Conservation (phyloP, 2,797 vertebrate species). For the Thaleichthys pacificus region DNA sequence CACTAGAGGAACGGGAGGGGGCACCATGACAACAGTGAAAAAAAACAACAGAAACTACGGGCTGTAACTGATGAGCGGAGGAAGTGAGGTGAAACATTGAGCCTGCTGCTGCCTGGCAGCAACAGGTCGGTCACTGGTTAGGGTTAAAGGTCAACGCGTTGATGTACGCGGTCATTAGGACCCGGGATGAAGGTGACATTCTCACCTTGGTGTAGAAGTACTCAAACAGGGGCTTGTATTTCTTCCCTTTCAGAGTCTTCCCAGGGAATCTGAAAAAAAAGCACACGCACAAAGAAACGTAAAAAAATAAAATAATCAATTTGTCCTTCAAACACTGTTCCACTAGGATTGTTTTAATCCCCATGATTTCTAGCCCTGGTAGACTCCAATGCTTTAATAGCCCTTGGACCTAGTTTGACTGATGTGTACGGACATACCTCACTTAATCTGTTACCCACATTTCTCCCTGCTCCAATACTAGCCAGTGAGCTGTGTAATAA, state of each 20-base stretch:
- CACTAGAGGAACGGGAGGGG: slow-evolving; percentile 25
- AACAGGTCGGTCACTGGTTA: background rate
- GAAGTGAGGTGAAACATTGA: background rate
- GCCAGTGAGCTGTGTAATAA: slow-evolving; percentile 8
- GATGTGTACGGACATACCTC: slow-evolving; percentile 13
- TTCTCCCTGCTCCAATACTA: background rate
- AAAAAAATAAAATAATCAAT: background rate
- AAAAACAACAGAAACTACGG: too few relatives aligned
- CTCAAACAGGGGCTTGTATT: slow-evolving; percentile 90
- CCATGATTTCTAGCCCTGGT: background rate
- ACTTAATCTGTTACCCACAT: slow-evolving; percentile 11
- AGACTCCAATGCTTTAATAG: background rate
- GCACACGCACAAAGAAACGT: slow-evolving; percentile 12
- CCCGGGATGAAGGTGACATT: background rate
- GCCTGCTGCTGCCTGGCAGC: background rate
- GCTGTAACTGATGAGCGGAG: background rate
- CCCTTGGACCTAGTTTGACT: background rate
- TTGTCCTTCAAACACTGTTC: background rate
- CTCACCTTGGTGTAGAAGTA: slow-evolving; percentile 90
- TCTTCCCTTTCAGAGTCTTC: slow-evolving; percentile 87
- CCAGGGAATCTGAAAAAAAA: slow-evolving; percentile 87
- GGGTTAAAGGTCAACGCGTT: background rate
- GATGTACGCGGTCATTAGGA: background rate
- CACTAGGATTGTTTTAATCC: background rate
- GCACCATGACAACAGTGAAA: background rate